These are phyloP conservation scores for Mareca penelope DNA, from an alignment of 2,797 vertebrate species.

Conservation along the genomic window DNA sequence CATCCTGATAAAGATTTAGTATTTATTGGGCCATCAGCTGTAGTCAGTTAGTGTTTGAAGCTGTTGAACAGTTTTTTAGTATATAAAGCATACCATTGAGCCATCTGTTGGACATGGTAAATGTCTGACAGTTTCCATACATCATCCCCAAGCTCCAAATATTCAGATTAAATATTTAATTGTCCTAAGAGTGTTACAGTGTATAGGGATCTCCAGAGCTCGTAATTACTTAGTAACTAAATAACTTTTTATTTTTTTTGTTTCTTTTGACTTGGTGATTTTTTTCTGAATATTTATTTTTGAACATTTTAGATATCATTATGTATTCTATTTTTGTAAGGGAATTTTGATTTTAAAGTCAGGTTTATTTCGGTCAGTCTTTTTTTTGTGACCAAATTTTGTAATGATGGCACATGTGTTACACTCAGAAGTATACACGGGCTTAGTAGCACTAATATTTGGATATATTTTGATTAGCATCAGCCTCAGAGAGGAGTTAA, in stretches of 20 bases:
- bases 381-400: background rate
- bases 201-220: background rate
- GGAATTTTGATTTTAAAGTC: background rate
- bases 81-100: background rate
- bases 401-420: background rate
- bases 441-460: background rate
- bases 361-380: background rate
- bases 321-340: background rate
- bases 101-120: background rate
- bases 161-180: background rate
- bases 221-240: background rate
- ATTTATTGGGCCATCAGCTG: background rate
- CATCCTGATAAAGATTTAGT: conserved; percentile 17
- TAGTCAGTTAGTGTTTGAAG: background rate
- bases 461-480: background rate
- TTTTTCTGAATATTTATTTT: background rate
- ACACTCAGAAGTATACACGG: background rate
- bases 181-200: background rate
- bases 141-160: background rate
- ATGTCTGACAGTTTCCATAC: background rate
- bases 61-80: background rate
- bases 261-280: background rate
- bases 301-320: background rate
- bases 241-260: background rate
- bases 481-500: background rate